Conservation (phyloP, 1,140 invertebrate species). For the Stratiolaelaps scimitus region DNA sequence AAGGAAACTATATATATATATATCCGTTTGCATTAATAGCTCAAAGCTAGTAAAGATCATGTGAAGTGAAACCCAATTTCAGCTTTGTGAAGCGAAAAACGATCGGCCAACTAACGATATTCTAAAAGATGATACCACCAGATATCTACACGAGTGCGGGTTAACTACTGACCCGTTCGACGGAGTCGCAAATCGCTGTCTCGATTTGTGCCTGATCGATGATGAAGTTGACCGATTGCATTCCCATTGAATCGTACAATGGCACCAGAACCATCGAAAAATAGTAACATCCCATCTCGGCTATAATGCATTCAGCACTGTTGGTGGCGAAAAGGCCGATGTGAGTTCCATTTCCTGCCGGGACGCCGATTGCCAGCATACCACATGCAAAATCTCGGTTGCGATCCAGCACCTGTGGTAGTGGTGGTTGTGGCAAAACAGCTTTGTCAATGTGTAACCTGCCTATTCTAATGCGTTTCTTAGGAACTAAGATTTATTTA, state of each 20-base stretch:
- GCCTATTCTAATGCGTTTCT: conserved; percentile 32
- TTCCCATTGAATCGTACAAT: conserved; percentile 87
- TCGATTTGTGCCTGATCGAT: conserved; percentile 85
- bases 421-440: conserved; percentile 8
- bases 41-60: too few relatives aligned
- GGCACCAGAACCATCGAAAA: conserved; percentile 91
- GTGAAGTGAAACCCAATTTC: too few relatives aligned
- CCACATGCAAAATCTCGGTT: conserved; percentile 85
- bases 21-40: too few relatives aligned
- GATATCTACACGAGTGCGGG: neutral
- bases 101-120: too few relatives aligned
- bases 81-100: too few relatives aligned
- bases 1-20: too few relatives aligned
- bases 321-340: conserved; percentile 90
- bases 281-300: conserved; percentile 80
- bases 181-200: conserved; percentile 76
- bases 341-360: conserved; percentile 54
- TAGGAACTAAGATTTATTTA: neutral
- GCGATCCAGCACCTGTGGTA: conserved; percentile 49
- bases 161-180: conserved; percentile 56
- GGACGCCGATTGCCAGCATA: conserved; percentile 61
- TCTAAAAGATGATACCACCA: too few relatives aligned
- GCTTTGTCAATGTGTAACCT: too few relatives aligned
- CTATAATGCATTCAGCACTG: conserved; percentile 81
- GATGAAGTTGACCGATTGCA: conserved; percentile 87